Base-by-base conservation (phyloP, 2,888 invertebrate species). In the Chymomyza fuscimana region DNA sequence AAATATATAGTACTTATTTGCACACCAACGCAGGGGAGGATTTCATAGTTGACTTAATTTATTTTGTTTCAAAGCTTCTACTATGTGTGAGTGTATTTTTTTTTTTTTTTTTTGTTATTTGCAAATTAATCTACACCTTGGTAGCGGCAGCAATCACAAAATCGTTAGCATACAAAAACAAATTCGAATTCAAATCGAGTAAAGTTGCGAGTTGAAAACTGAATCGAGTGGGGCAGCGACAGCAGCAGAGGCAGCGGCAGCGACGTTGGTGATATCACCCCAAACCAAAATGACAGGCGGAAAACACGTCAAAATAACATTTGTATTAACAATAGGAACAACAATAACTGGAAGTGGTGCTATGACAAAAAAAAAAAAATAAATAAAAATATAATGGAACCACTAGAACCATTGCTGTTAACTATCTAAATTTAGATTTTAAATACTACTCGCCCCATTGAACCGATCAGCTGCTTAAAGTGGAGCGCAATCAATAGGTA, bases 281-380 rank as follows among this genome's bases (percentile, higher is more conserved):
- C 59, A 52, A 54, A 67, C 58, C 36, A 52, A 70, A 69, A 70
- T 73, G 69, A 78, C 77, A 77, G 32, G 77, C 87, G 81, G 80
- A 86, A 84, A 86, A 78, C 76, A 77, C 69, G 82, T 76, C 78
- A 77, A 84, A 63, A 81, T 70, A 67, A 69, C 80, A 86, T 78
- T 81, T 77, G 72, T 78, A 86, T 80, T 79, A 82, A 78, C 75
- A 85, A 78, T 73, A 85, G 82, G 70, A 51, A 71, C 62, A 69
- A 69, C 56, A 54, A 74, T 62, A 70, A 54, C 32, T 54, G 19
- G 54, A 16, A 52, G 52, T 52, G n/a, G 15, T 15, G n/a, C 16
- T 19, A n/a, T 52, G 52, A 52, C 5, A 72, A 16, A 64, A 68
- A 46, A 73, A 52, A 19, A 69, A 59, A 12, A 67, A 75, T 25